These are phyloP conservation scores for Ptyas mucosa DNA, from an alignment of 2,113 vertebrate genomes.

Conservation along the genomic window DNA sequence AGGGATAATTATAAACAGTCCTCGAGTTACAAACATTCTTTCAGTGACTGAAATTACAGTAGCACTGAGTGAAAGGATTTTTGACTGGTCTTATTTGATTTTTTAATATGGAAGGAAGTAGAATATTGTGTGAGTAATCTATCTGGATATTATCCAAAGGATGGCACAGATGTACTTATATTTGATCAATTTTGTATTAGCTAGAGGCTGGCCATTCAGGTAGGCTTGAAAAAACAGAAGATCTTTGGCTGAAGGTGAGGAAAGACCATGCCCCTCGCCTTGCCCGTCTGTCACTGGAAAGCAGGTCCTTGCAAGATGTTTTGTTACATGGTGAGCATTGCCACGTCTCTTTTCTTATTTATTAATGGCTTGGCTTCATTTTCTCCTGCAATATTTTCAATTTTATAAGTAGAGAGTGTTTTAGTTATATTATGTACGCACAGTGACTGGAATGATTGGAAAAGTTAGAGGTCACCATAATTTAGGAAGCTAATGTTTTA, in stretches of 20 bases:
- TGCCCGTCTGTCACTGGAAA: constrained; percentile 92
- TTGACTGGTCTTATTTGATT: neutral
- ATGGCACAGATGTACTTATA: neutral
- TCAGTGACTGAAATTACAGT: neutral
- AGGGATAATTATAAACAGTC: neutral
- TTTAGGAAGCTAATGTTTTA: neutral
- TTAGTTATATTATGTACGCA: neutral
- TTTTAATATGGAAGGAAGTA: neutral
- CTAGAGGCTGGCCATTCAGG: constrained; percentile 93
- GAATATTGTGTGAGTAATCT: neutral
- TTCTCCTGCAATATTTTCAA: neutral
- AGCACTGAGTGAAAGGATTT: neutral
- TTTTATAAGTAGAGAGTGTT: neutral
- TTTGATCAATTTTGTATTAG: constrained; percentile 61
- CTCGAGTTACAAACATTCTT: neutral
- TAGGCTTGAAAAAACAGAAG: constrained; percentile 94
- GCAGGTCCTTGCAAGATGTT: constrained; percentile 90
- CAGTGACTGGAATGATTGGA: neutral
- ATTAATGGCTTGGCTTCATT: neutral
- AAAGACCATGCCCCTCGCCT: constrained; percentile 95
- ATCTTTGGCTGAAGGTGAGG: constrained; percentile 92
- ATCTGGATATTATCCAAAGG: neutral
- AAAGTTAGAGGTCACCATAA: neutral
- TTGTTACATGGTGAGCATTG: constrained; percentile 83
- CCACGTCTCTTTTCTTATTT: neutral